phyloP scores from a whole-genome alignment of 2,113 vertebrate species.

The Clarias gariepinus region DNA sequence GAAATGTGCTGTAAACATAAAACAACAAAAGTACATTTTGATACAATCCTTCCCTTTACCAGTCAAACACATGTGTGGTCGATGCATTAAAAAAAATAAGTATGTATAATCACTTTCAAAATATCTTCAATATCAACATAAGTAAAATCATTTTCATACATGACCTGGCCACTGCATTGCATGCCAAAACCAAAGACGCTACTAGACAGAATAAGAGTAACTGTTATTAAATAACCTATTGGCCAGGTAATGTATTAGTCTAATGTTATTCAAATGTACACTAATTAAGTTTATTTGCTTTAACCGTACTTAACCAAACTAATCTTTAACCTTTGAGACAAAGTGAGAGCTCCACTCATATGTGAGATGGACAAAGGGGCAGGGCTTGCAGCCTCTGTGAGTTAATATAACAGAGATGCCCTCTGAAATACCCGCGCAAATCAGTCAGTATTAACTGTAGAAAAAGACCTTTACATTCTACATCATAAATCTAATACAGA shows the following conservation, averaged over 20 bases:
- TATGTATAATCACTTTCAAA: not conserved
- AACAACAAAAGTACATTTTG: not conserved
- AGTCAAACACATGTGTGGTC: not conserved
- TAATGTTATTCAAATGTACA: no score
- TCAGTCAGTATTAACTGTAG: not conserved
- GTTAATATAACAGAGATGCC: not conserved
- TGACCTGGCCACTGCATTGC: no score
- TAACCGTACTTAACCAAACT: no score
- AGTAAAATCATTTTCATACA: no score
- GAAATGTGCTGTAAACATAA: not conserved
- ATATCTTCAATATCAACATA: not conserved
- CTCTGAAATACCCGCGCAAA: not conserved
- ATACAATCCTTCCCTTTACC: not conserved
- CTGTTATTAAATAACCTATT: no score
- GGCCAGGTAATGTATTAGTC: no score
- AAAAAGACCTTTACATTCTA: not conserved
- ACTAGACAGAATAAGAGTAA: no score
- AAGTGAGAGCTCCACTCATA: not conserved
- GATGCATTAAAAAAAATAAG: not conserved
- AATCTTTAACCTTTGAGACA: no score
- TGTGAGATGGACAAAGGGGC: not conserved
- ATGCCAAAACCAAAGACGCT: no score
- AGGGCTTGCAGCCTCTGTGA: not conserved
- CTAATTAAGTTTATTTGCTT: no score
- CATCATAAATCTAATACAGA: not conserved